Base-by-base conservation (phyloP, 2,888 invertebrate genomes). In the Eilema sororculum region DNA sequence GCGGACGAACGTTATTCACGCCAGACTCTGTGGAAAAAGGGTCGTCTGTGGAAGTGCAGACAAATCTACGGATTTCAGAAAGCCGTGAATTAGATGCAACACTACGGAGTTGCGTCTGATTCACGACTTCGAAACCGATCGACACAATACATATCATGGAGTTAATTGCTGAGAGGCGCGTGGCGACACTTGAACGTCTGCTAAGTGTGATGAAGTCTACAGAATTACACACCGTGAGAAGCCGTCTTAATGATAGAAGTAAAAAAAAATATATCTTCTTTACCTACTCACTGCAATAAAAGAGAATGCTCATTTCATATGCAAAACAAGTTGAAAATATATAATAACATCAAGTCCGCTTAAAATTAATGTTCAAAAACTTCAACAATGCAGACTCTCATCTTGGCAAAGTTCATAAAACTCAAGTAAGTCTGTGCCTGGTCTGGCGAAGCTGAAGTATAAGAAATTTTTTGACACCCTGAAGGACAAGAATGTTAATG, bases 381-480 rank as follows among this genome's bases (percentile, higher is more conserved):
- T 30, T 82, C 56, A 59, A 46, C 41, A 37, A 68, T 20, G 52
- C 25, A 58, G 64, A 4, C 13, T 60, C 8, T 86, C 85, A 52
- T 87, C 85, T 37, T 82, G 77, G 25, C 84, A 92, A 13, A 93
- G 87, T 78, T 88, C 89, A 61, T 82, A 84, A 77, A 87, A 93
- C 78, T 93, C 93, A 13, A 85, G 59, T 3, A 93, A 70, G 41
- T 93, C 93, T 0, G 90, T 86, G 4, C 78, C 80, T 1, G 91
- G 88, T 70, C 84, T 88, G 0, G 92, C 93, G 6, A 93, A 89
- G 78, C 88, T 91, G 70, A 92, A 85, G 72, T 92, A 92, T 0
- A 93, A 77, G 68, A 79, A 91, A 78, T 93, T 93, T 69, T 85
- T 91, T 13, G 93, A 93, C 0, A 92, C 92, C 58, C 94, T 83